phyloP scores from a whole-genome alignment of 2,113 vertebrate species.

The Axis porcinus region DNA sequence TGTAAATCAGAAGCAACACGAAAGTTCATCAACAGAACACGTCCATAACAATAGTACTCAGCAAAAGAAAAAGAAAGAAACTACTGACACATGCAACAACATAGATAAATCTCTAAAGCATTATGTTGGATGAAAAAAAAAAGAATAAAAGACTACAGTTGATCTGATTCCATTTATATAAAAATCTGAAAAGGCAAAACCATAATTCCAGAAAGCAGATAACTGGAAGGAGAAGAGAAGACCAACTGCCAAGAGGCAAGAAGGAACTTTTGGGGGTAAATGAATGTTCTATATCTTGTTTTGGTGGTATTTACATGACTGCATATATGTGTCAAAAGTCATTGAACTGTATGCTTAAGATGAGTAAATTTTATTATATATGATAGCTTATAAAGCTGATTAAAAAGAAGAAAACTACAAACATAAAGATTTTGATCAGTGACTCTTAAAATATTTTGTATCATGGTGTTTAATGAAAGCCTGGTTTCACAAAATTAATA shows the following conservation, averaged over 20 bases:
- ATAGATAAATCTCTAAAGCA: background rate
- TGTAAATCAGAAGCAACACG: background rate
- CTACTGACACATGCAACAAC: background rate
- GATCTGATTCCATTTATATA: background rate
- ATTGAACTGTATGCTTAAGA: background rate
- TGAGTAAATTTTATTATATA: background rate
- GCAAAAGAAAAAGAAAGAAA: background rate
- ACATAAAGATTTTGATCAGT: background rate
- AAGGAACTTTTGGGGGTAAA: background rate
- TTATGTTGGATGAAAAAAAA: background rate
- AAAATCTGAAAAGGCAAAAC: background rate
- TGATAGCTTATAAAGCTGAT: background rate
- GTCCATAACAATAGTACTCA: background rate
- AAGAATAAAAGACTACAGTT: background rate
- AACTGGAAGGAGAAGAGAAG: background rate
- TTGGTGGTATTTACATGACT: background rate
- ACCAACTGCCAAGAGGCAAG: background rate
- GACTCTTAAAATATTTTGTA: background rate
- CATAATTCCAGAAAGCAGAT: background rate
- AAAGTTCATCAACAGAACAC: background rate
- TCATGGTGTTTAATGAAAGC: background rate
- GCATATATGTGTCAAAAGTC: background rate
- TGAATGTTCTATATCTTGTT: background rate
- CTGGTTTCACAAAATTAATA: background rate
- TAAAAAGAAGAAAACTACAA: background rate